Conservation (phyloP, 2,888 invertebrate genomes). For the Nesidiocoris tenuis region DNA sequence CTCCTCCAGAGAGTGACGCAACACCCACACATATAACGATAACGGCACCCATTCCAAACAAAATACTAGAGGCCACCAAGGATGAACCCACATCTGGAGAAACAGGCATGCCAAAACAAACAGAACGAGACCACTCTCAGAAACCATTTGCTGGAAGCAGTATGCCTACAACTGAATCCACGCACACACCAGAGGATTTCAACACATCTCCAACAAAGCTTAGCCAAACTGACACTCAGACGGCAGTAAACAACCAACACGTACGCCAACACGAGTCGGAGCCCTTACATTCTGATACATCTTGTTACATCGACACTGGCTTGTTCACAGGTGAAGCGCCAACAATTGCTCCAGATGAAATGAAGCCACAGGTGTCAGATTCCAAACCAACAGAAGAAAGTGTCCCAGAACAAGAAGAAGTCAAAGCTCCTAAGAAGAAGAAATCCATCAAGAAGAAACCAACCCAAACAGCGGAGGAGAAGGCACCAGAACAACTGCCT, state of each 20-base stretch:
- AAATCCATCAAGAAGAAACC: slow-evolving; percentile 44
- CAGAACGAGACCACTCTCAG: too few relatives aligned
- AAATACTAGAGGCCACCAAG: too few relatives aligned
- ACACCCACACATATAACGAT: too few relatives aligned
- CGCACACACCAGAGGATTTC: not conserved
- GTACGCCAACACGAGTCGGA: not conserved
- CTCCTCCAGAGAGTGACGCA: too few relatives aligned
- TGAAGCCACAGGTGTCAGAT: slow-evolving; percentile 24
- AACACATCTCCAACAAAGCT: not conserved
- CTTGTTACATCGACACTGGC: not conserved
- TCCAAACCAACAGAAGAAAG: slow-evolving; percentile 12
- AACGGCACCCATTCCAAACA: too few relatives aligned
- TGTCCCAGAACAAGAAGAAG: slow-evolving; percentile 13
- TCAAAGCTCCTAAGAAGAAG: slow-evolving; percentile 39
- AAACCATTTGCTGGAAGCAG: too few relatives aligned
- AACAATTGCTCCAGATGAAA: slow-evolving; percentile 6
- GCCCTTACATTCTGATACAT: not conserved
- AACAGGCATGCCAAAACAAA: not conserved
- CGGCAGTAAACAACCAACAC: not conserved
- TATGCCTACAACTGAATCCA: too few relatives aligned
- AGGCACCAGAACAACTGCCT: slow-evolving; percentile 26
- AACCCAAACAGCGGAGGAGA: slow-evolving; percentile 13
- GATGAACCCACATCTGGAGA: too few relatives aligned
- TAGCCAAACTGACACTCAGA: not conserved
- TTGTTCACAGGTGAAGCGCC: slow-evolving; percentile 46